A percentile compares a stretch with the other conserved stretches of the same genome.
Evolutionary conservation across 2,888 invertebrate genomes (phyloP).

Genomic region (Leucozona laternaria): DNA sequence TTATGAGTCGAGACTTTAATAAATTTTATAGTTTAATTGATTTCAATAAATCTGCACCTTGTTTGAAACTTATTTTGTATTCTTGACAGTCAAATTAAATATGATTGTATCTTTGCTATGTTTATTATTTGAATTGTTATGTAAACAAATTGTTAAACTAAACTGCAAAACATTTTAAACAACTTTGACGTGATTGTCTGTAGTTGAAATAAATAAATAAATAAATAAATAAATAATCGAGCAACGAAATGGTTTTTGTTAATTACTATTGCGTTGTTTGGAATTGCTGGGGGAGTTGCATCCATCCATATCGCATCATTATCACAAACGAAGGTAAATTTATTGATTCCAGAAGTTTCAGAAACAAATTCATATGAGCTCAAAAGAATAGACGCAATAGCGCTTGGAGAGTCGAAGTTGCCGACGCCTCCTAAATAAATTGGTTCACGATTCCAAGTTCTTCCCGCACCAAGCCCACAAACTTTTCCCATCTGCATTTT

Average conservation of each 20-base stretch:
- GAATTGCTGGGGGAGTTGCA: not conserved
- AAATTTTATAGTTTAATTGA: too few species aligned
- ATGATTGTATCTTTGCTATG: too few species aligned
- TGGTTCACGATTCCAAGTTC: conserved; percentile 23
- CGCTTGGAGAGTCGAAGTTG: fast-evolving
- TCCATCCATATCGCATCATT: not conserved
- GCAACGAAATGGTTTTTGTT: not conserved
- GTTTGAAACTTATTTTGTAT: too few species aligned
- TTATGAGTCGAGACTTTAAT: too few species aligned
- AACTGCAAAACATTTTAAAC: too few species aligned
- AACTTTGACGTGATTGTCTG: too few species aligned
- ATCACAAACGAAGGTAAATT: not conserved
- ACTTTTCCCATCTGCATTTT: not conserved
- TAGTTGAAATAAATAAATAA: too few species aligned
- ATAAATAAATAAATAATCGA: too few species aligned
- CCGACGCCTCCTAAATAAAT: not conserved
- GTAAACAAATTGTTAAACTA: too few species aligned
- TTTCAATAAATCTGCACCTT: too few species aligned
- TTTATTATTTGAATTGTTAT: too few species aligned
- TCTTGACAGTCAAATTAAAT: too few species aligned
- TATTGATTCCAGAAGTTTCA: fast-evolving
- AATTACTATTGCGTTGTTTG: not conserved
- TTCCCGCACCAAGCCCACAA: conserved; percentile 14
- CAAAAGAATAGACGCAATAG: conserved; percentile 6
- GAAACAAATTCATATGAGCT: not conserved